These are phyloP conservation scores for Stenotaenia linearis DNA, from an alignment of 2,888 invertebrate genomes.

Conservation along the genomic window DNA sequence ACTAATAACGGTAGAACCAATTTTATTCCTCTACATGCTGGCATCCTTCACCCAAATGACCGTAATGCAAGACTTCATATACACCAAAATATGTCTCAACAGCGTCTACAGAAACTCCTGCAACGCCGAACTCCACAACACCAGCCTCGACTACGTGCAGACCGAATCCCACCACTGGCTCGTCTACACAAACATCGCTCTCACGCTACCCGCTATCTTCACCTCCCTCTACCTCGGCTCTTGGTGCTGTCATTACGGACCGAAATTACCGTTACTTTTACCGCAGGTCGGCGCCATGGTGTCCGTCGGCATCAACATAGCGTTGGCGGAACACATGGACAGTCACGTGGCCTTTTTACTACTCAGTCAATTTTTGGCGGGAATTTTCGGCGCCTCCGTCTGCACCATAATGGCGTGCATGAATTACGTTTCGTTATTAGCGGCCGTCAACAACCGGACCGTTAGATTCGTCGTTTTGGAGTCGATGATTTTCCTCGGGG, in stretches of 20 bases:
- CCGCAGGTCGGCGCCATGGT: conserved; percentile 48
- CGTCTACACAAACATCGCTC: conserved; percentile 40
- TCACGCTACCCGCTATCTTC: conserved; percentile 43
- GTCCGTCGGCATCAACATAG: conserved; percentile 42
- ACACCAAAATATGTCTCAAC: conserved; percentile 46
- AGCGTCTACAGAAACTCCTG: background rate
- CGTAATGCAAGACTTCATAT: conserved; percentile 48
- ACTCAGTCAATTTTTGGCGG: conserved; percentile 47
- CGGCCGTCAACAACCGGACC: conserved; percentile 63
- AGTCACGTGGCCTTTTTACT: conserved; percentile 43
- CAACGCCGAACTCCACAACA: background rate
- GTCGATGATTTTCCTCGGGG: conserved; percentile 71
- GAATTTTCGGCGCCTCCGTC: conserved; percentile 49
- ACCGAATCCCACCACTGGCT: background rate
- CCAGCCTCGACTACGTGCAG: background rate
- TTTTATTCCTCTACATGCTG: conserved; percentile 83
- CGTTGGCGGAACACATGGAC: conserved; percentile 42
- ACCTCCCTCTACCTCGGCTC: conserved; percentile 43
- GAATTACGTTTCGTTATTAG: conserved; percentile 69
- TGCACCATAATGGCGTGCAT: conserved; percentile 46
- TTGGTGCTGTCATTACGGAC: conserved; percentile 48
- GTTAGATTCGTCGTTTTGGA: conserved; percentile 75
- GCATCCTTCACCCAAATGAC: conserved; percentile 55
- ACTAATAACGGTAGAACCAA: conserved; percentile 70
- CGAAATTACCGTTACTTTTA: conserved; percentile 49